These are phyloP conservation scores for Myanophis thanlyinensis DNA, from an alignment of 2,113 vertebrate species.

Conservation along the genomic window DNA sequence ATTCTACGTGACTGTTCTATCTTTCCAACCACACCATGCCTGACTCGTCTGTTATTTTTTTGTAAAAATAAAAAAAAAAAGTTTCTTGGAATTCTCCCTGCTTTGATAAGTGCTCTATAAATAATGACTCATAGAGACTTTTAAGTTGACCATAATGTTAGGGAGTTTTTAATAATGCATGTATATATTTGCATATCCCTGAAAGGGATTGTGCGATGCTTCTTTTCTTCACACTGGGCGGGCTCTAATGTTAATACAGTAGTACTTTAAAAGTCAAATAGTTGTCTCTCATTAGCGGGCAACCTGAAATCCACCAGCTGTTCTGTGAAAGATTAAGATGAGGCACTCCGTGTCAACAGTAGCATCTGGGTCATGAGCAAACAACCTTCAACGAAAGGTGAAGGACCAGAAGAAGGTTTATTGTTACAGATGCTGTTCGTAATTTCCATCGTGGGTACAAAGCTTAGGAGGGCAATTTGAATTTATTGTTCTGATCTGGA, in stretches of 20 bases:
- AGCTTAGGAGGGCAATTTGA: background rate
- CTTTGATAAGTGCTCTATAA: background rate
- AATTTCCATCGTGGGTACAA: background rate
- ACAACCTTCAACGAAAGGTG: background rate
- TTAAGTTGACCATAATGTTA: background rate
- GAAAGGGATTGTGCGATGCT: background rate
- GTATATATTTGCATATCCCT: background rate
- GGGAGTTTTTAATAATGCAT: background rate
- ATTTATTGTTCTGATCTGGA: background rate
- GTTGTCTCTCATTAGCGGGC: background rate
- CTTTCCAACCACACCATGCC: background rate
- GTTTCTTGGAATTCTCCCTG: background rate
- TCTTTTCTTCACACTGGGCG: background rate
- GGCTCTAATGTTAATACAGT: no score
- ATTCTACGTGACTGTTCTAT: background rate
- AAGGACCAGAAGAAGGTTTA: background rate
- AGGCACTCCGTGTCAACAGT: background rate
- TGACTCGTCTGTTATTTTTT: background rate
- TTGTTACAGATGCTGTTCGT: background rate
- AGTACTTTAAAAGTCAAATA: background rate
- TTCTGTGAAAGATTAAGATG: background rate
- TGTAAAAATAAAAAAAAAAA: background rate
- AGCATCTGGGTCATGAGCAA: background rate
- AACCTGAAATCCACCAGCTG: background rate
- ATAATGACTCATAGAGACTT: background rate